Evolutionary conservation across 2,113 vertebrate genomes (phyloP).

Genomic region (Brachirus orientalis): DNA sequence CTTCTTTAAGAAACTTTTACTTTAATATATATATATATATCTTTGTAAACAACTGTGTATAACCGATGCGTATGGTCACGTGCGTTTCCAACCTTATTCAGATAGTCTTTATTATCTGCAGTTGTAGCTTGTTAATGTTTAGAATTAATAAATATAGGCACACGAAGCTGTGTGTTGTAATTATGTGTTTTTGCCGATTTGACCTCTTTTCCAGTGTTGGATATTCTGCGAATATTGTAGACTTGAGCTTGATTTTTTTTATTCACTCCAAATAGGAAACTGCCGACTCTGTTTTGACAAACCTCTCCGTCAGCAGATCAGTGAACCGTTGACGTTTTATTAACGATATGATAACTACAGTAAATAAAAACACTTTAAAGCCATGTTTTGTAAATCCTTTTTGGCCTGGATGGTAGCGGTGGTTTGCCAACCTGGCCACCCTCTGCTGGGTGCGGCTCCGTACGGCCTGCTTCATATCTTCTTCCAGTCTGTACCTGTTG

Average conservation of each 20-base stretch:
- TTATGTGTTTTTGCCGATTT: neutral
- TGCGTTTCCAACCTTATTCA: neutral
- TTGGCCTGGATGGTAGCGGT: slow-evolving; percentile 15
- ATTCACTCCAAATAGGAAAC: no score
- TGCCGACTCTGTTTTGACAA: neutral
- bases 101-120: no score
- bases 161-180: no score
- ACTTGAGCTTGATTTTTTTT: no score
- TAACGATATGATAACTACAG: neutral
- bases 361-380: slow-evolving; percentile 12
- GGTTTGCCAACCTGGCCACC: slow-evolving; percentile 36
- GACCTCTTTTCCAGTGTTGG: neutral
- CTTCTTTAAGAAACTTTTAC: neutral
- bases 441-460: slow-evolving; percentile 51
- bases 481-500: slow-evolving; percentile 31
- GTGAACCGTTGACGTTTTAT: neutral
- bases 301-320: neutral
- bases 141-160: neutral
- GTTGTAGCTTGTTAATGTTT: neutral
- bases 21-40: no score
- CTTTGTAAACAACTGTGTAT: neutral
- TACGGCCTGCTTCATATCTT: slow-evolving; percentile 26
- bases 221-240: no score
- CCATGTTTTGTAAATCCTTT: slow-evolving; percentile 37
- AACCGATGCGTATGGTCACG: neutral